phyloP scores from a whole-genome alignment of 2,888 invertebrate species.

The Panorpa germanica region DNA sequence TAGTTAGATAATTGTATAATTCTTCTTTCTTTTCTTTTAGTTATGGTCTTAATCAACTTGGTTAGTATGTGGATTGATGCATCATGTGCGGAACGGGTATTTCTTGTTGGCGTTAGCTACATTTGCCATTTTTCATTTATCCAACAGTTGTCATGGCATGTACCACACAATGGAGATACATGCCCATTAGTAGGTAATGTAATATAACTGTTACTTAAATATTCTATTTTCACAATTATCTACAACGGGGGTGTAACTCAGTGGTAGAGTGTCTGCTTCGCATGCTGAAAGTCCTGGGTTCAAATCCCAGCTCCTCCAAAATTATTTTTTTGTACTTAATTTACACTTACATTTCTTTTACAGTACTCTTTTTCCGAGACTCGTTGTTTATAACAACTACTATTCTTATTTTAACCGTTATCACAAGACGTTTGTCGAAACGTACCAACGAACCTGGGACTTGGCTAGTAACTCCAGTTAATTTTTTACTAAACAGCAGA shows the following conservation, averaged over 20 bases:
- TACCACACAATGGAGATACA: conserved; percentile 37
- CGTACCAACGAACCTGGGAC: no score
- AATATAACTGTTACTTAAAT: conserved; percentile 5
- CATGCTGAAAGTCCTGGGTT: conserved; percentile 48
- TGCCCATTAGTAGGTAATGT: conserved; percentile 35
- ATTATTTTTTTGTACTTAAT: conserved; percentile 5
- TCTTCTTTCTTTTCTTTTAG: conserved; percentile 17
- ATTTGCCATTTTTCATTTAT: conserved; percentile 37
- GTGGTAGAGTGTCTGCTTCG: conserved; percentile 43
- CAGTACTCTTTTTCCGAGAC: conserved; percentile 14
- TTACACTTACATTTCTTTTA: conserved; percentile 8
- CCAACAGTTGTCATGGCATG: conserved; percentile 34
- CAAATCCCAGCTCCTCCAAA: conserved; percentile 43
- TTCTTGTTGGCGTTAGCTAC: conserved; percentile 35
- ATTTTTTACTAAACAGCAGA: no score
- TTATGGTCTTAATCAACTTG: conserved; percentile 34
- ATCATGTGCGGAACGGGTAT: conserved; percentile 31
- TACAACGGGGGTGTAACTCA: conserved; percentile 27
- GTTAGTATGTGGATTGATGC: conserved; percentile 35
- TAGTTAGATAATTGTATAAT: conserved; percentile 2
- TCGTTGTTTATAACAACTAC: conserved; percentile 12
- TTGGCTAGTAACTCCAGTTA: no score
- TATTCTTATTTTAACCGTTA: no score
- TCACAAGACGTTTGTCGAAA: no score
- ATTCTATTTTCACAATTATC: conserved; percentile 2